Evolutionary conservation across 2,113 vertebrate genomes (phyloP).

Genomic region (Condylura cristata): DNA sequence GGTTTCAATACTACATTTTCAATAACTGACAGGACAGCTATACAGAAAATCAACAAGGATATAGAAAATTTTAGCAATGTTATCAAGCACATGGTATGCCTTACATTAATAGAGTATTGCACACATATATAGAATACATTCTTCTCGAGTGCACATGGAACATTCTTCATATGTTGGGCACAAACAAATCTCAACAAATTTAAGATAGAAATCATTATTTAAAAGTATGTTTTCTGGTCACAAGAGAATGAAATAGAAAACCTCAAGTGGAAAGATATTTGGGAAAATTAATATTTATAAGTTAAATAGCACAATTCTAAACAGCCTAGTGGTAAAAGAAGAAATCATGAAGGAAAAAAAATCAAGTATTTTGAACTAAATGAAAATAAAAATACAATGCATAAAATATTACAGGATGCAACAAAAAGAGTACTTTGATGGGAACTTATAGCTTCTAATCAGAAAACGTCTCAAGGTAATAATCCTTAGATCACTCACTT

Average conservation of each 20-base stretch:
- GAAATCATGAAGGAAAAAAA: background rate
- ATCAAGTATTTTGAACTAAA: background rate
- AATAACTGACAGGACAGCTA: background rate
- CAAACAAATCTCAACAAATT: background rate
- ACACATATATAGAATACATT: background rate
- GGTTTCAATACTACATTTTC: background rate
- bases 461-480: slow-evolving; percentile 4
- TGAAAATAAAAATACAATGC: background rate
- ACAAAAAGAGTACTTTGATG: background rate
- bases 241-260: slow-evolving; percentile 12
- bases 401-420: background rate
- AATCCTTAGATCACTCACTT: background rate
- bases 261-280: background rate
- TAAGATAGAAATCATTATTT: background rate
- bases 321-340: background rate
- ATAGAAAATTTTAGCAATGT: background rate
- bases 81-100: background rate
- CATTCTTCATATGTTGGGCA: background rate
- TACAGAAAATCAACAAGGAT: background rate
- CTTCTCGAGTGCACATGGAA: background rate
- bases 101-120: background rate
- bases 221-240: background rate
- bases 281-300: background rate
- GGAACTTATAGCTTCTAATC: background rate
- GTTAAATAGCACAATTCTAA: background rate